Conservation (phyloP, 2,888 invertebrate species). For the Helleia helle region DNA sequence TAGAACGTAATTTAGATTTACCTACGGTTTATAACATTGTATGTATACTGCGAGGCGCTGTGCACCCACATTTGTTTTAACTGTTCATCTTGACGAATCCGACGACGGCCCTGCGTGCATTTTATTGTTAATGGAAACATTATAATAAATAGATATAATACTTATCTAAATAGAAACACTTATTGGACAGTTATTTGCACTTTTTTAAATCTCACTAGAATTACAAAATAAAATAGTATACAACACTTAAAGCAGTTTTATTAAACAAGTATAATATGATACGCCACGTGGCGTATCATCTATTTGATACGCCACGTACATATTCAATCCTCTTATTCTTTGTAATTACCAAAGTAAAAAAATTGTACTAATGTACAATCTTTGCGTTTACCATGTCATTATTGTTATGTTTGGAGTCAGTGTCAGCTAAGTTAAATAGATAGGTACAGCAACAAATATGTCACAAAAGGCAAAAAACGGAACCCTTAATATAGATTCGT, state of each 20-base stretch:
- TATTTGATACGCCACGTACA: too few relatives aligned
- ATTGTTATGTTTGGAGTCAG: too few relatives aligned
- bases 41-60: slow-evolving; percentile 3
- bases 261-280: too few relatives aligned
- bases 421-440: too few relatives aligned
- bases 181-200: slow-evolving; percentile 47
- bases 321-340: too few relatives aligned
- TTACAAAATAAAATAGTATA: slow-evolving; percentile 27
- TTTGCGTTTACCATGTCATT: too few relatives aligned
- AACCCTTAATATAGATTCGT: too few relatives aligned
- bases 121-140: not conserved
- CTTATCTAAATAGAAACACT: slow-evolving; percentile 1
- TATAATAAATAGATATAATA: not conserved
- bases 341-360: too few relatives aligned
- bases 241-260: slow-evolving; percentile 14
- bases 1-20: slow-evolving; percentile 21
- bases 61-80: not conserved
- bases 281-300: not conserved
- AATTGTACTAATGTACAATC: too few relatives aligned
- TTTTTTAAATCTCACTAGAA: slow-evolving; percentile 50
- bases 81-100: not conserved
- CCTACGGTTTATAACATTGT: not conserved
- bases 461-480: too few relatives aligned
- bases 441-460: too few relatives aligned
- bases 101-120: slow-evolving; percentile 4